Evolutionary conservation across 1,140 invertebrate genomes (phyloP), one percentile per base, ranked within the genome.

Genomic region (Drosophila varians): DNA sequence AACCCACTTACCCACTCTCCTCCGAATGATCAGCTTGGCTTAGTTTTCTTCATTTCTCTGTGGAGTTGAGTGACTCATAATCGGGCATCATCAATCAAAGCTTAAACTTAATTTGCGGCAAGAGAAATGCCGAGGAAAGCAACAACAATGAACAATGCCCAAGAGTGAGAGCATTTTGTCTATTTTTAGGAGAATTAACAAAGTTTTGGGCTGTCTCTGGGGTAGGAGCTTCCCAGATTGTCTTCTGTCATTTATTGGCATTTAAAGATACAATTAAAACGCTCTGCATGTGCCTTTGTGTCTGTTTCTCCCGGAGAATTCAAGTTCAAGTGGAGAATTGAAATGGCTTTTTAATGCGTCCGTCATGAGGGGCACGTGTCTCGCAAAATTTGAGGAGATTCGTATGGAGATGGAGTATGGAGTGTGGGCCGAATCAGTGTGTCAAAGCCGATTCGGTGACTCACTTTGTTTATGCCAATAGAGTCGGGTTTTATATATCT

Each of bases 241-340:
- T 56, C 61, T 19, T 34, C 34, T 48, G 26, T 25, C 28, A 31
- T 69, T 78, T 84, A 83, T 84, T 83, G 74, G 31, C 56, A 82
- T 70, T 83, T 69, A 69, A 61, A 83, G 56, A 60, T 69, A 69
- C 78, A 77, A 82, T 83, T 82, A 82, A 83, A 82, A 74, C 54
- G 55, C 66, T 72, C 52, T 51, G 66, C 38, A 14, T 60, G 42
- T 51, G 54, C 46, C 48, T 61, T 71, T 71, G 55, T 52, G 42
- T 51, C 11, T 46, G 14, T 49, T 46, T 45, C 43, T 21, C 26
- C 62, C 56, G 25, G 21, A 48, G 65, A 66, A 76, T 86, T 84
- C 80, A 84, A 84, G 80, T 84, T 84, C 80, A 84, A 73, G 53
- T 62, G 58, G 64, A 49, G 78, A 71, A 83, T 53, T 62, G 48